Conservation (phyloP, 1,140 invertebrate species). For the Mya arenaria region DNA sequence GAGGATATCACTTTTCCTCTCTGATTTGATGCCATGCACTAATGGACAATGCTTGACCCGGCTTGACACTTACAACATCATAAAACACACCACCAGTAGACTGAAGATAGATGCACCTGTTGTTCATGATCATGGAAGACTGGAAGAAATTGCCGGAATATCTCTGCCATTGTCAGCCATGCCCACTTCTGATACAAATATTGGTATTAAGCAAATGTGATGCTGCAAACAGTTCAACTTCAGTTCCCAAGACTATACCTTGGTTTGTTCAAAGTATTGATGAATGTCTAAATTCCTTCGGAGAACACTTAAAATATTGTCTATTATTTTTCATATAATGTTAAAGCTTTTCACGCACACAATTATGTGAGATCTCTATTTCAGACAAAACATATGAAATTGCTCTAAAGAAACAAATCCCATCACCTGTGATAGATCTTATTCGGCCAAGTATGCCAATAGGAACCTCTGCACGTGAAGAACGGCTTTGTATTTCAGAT, state of each 20-base stretch:
- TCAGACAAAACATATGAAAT: not conserved
- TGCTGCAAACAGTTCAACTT: conserved; percentile 26
- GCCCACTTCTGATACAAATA: conserved; percentile 18
- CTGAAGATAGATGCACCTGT: conserved; percentile 25
- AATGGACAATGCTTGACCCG: not conserved
- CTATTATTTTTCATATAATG: not conserved
- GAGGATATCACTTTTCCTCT: no score
- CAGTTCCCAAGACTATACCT: conserved; percentile 25
- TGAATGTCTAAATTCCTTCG: conserved; percentile 2
- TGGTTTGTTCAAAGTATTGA: conserved; percentile 6
- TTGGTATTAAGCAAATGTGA: conserved; percentile 21
- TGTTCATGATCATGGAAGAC: not conserved
- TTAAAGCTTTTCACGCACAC: not conserved
- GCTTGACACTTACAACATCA: conserved; percentile 20
- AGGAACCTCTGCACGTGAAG: not conserved
- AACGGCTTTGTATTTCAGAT: not conserved
- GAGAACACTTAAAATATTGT: not conserved
- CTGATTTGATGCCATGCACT: not conserved
- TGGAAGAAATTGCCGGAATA: conserved; percentile 8
- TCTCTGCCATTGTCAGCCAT: conserved; percentile 19
- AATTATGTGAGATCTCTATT: not conserved
- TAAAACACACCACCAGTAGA: not conserved
- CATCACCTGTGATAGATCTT: not conserved
- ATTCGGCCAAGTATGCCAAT: not conserved
- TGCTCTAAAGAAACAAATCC: not conserved